Evolutionary conservation across 2,797 vertebrate species (phyloP).

Genomic region (Synaphobranchus kaupii): DNA sequence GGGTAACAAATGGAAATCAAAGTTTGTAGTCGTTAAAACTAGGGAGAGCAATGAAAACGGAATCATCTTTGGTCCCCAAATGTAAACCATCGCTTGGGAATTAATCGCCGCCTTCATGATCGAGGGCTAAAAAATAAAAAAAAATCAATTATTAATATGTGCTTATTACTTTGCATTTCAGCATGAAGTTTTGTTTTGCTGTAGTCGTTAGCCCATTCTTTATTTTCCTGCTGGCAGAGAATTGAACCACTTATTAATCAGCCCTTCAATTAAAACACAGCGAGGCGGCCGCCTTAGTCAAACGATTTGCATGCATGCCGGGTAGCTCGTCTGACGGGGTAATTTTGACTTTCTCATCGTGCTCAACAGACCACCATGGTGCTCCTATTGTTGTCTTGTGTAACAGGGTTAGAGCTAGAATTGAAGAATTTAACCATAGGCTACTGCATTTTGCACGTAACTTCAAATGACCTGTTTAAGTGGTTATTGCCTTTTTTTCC

Average conservation of each 20-base stretch:
- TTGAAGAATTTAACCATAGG: neutral
- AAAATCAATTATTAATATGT: slow-evolving; percentile 18
- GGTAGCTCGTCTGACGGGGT: neutral
- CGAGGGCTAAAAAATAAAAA: neutral
- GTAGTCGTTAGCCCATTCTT: neutral
- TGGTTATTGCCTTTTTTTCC: neutral
- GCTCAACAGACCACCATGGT: neutral
- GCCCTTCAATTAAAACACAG: slow-evolving; percentile 7
- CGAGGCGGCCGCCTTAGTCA: neutral
- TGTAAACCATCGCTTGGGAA: neutral
- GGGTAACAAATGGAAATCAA: slow-evolving; percentile 17
- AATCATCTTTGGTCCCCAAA: neutral
- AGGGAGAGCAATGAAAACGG: neutral
- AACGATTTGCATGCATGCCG: slow-evolving; percentile 1
- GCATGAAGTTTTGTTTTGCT: neutral
- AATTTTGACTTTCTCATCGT: neutral
- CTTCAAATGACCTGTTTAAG: neutral
- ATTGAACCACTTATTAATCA: neutral
- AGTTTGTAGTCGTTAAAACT: neutral
- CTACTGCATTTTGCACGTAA: neutral
- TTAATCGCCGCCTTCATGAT: slow-evolving; percentile 20
- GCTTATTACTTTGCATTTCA: slow-evolving; percentile 6
- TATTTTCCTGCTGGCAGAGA: neutral
- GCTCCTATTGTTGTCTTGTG: neutral
- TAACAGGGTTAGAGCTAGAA: neutral